These are phyloP conservation scores for Apomyelois bistriatella DNA, from an alignment of 2,888 invertebrate species.

Conservation along the genomic window DNA sequence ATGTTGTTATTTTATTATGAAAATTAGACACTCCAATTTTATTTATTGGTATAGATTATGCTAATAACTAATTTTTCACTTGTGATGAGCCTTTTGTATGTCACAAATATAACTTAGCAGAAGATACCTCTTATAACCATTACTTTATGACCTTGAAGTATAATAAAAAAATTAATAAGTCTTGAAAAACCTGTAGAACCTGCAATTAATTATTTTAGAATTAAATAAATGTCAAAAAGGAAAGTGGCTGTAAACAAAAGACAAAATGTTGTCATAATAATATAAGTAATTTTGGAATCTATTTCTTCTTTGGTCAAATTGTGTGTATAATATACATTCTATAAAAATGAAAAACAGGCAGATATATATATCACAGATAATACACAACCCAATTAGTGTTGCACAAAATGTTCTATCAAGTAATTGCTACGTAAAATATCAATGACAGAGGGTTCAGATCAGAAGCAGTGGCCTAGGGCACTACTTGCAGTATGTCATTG, in stretches of 20 bases:
- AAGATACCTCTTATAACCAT: too few relatives aligned
- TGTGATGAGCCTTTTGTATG: too few relatives aligned
- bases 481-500: neutral
- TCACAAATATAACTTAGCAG: too few relatives aligned
- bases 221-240: too few relatives aligned
- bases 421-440: neutral
- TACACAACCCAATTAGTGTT: conserved; percentile 19
- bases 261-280: neutral
- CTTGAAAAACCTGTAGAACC: too few relatives aligned
- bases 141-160: too few relatives aligned
- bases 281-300: conserved; percentile 1
- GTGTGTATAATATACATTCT: conserved; percentile 4
- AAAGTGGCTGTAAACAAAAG: neutral
- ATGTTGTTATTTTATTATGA: too few relatives aligned
- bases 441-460: neutral
- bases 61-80: too few relatives aligned
- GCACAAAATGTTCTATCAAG: conserved; percentile 7
- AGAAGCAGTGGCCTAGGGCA: neutral
- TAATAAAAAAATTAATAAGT: too few relatives aligned
- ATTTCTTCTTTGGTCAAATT: conserved; percentile 12
- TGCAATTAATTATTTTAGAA: too few relatives aligned
- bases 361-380: conserved; percentile 24
- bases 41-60: too few relatives aligned
- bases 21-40: too few relatives aligned
- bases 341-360: conserved; percentile 11